phyloP scores from a whole-genome alignment of 2,113 vertebrate genomes.

The Sterna hirundo region DNA sequence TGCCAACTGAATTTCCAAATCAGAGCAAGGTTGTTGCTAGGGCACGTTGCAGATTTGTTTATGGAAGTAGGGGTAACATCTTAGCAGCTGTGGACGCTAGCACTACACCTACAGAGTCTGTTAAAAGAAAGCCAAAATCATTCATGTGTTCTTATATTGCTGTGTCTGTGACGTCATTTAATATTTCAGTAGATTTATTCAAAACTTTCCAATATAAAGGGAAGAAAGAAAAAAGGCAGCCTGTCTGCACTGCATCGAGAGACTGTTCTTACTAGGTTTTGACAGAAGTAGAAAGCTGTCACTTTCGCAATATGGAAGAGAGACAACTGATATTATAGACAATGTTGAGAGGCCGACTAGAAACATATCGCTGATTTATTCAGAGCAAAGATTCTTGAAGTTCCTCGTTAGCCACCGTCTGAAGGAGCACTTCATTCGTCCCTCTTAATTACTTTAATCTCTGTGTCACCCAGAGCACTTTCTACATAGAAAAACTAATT shows the following conservation, averaged over 20 bases:
- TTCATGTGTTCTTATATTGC: neutral
- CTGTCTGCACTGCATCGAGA: neutral
- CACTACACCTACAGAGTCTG: neutral
- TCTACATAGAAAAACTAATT: neutral
- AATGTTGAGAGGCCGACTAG: neutral
- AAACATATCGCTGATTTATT: neutral
- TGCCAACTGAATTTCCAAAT: neutral
- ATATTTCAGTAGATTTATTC: neutral
- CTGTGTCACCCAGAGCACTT: neutral
- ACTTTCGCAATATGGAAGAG: neutral
- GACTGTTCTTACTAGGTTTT: neutral
- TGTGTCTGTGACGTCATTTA: neutral
- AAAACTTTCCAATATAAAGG: neutral
- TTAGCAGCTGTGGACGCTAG: neutral
- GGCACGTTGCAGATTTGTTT: neutral
- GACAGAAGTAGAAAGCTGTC: neutral
- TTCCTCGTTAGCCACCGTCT: neutral
- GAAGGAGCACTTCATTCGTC: neutral
- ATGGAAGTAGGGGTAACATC: neutral
- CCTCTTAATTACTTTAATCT: neutral
- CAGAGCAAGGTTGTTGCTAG: neutral
- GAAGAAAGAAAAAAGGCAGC: neutral
- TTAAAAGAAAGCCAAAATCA: neutral
- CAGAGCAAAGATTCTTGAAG: neutral
- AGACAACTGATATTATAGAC: neutral